Percentiles rank a stretch among this genome's conserved stretches.
Evolutionary conservation across 2,888 invertebrate species (phyloP).

Genomic region (Drosophila colorata): DNA sequence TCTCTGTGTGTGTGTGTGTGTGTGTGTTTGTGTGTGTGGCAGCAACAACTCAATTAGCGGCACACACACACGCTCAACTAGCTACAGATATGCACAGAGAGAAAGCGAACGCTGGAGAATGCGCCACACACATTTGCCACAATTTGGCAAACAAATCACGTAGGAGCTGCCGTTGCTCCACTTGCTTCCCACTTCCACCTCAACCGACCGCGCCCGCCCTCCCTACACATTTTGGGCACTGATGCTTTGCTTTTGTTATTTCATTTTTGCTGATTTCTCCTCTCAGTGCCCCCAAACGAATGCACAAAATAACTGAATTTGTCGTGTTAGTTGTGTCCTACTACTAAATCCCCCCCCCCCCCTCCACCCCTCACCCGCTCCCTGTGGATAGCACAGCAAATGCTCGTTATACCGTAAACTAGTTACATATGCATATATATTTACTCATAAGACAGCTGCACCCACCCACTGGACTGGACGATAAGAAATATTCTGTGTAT

Average conservation of each 20-base stretch:
- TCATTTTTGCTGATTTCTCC: constrained; percentile 55
- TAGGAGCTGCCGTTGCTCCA: constrained; percentile 46
- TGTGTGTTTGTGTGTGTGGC: constrained; percentile 32
- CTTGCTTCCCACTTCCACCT: background rate
- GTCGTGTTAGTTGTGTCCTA: constrained; percentile 26
- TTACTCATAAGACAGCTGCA: background rate
- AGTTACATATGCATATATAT: background rate
- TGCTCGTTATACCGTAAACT: background rate
- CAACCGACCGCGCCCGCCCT: background rate
- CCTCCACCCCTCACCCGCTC: background rate
- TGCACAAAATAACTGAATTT: constrained; percentile 46
- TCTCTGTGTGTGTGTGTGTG: constrained; percentile 26
- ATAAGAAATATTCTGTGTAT: no score
- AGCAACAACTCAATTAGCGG: constrained; percentile 50
- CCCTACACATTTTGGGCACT: constrained; percentile 13
- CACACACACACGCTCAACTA: constrained; percentile 38
- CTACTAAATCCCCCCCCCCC: background rate
- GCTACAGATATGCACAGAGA: constrained; percentile 9
- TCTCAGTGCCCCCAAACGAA: background rate
- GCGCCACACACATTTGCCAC: constrained; percentile 63
- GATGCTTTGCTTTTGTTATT: constrained; percentile 51
- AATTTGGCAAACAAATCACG: constrained; percentile 78
- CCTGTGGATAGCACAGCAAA: background rate
- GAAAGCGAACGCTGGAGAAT: constrained; percentile 7
- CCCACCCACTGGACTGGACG: no score